Evolutionary conservation across 2,113 vertebrate species (phyloP).

Genomic region (Dasypus novemcinctus): DNA sequence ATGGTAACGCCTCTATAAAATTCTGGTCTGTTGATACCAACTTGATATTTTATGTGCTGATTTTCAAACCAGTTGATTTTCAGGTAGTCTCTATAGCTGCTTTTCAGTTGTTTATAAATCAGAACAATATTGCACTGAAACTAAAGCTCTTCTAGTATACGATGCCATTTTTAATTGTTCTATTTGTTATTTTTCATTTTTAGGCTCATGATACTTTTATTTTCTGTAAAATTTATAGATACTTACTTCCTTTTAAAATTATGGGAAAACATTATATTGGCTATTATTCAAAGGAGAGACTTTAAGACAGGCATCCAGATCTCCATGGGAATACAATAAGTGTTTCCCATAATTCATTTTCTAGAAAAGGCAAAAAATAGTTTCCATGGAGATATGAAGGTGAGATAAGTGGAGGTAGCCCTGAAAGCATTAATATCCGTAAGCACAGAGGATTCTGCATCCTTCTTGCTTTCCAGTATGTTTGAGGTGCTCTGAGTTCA

Average conservation of each 20-base stretch:
- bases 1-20: background rate
- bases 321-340: slow-evolving; percentile 64
- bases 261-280: background rate
- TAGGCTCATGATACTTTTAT: background rate
- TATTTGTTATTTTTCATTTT: slow-evolving; percentile 4
- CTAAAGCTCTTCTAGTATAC: background rate
- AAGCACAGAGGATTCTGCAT: background rate
- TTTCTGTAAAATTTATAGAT: background rate
- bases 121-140: background rate
- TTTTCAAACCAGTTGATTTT: background rate
- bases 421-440: background rate
- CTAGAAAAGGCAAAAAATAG: slow-evolving; percentile 44
- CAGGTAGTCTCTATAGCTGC: background rate
- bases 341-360: slow-evolving; percentile 50
- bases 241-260: background rate
- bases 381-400: slow-evolving; percentile 71
- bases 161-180: background rate
- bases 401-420: slow-evolving; percentile 17
- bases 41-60: background rate
- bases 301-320: slow-evolving; percentile 41
- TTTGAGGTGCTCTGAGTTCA: slow-evolving; percentile 33
- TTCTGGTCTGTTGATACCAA: background rate
- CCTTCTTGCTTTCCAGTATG: background rate
- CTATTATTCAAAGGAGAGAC: slow-evolving; percentile 30
- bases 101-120: background rate